Percentiles rank a stretch among this genome's conserved stretches.
These are phyloP conservation scores for Lepus oiostolus DNA, from an alignment of 2,797 vertebrate species.

Conservation along the genomic window DNA sequence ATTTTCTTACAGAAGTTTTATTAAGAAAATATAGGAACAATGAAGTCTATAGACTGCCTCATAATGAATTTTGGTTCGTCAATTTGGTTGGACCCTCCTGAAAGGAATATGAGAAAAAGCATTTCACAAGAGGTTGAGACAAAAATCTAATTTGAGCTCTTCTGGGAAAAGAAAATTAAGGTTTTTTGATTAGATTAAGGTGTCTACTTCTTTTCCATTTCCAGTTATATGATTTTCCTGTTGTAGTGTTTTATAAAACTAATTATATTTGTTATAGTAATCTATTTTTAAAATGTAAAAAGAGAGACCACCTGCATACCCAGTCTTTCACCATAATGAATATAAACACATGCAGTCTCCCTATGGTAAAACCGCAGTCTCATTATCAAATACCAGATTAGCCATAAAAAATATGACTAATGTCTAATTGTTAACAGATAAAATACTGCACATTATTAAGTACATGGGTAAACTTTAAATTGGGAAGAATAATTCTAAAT, in stretches of 20 bases:
- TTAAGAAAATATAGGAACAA: neutral
- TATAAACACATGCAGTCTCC: neutral
- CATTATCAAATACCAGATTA: neutral
- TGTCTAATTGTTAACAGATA: neutral
- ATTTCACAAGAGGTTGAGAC: neutral
- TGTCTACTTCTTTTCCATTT: constrained; percentile 4
- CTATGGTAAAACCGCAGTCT: neutral
- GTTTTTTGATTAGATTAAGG: constrained; percentile 51
- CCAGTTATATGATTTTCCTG: neutral
- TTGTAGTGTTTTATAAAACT: neutral
- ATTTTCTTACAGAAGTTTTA: neutral
- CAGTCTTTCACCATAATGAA: neutral
- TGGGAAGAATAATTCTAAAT: neutral
- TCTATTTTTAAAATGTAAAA: neutral
- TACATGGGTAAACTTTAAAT: neutral
- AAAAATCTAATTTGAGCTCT: neutral
- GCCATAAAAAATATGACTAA: neutral
- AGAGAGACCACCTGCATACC: neutral
- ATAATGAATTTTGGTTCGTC: neutral
- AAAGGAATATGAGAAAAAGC: neutral
- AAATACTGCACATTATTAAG: neutral
- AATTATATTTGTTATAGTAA: neutral
- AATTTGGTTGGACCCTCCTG: neutral
- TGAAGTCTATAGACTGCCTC: neutral
- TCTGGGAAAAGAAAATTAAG: constrained; percentile 59